Conservation (phyloP, 1,140 invertebrate genomes). For the Drosophila baimaii region DNA sequence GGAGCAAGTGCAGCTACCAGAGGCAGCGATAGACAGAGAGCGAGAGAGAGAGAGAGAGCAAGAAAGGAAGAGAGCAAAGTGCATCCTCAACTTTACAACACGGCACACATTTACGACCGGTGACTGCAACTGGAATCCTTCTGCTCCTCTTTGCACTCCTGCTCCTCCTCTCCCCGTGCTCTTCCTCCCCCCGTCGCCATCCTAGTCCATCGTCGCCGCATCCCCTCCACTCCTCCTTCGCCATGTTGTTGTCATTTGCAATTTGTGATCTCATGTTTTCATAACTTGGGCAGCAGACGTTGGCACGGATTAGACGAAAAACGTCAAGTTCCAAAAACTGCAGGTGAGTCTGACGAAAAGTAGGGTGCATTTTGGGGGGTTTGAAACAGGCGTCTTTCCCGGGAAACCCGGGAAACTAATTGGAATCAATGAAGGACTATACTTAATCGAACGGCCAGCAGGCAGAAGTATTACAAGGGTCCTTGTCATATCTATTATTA, state of each 20-base stretch:
- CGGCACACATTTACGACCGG: slow-evolving; percentile 50
- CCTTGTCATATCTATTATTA: too few relatives aligned
- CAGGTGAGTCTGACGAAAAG: slow-evolving; percentile 28
- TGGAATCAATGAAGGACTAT: too few relatives aligned
- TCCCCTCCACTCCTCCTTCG: neutral
- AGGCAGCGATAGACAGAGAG: neutral
- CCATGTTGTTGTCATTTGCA: slow-evolving; percentile 42
- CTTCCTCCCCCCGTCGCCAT: neutral
- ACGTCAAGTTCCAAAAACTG: slow-evolving; percentile 40
- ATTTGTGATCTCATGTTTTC: slow-evolving; percentile 68
- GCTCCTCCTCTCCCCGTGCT: neutral
- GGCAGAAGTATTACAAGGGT: too few relatives aligned
- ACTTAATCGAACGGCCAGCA: neutral
- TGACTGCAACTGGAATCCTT: slow-evolving; percentile 42
- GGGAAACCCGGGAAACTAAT: neutral
- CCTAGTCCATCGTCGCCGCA: slow-evolving; percentile 7
- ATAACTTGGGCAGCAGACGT: slow-evolving; percentile 48
- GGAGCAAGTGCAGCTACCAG: slow-evolving; percentile 4
- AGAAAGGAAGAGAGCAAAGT: slow-evolving; percentile 27
- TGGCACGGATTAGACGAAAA: slow-evolving; percentile 54
- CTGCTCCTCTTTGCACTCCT: neutral
- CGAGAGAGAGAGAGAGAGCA: slow-evolving; percentile 18
- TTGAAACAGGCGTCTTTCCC: neutral
- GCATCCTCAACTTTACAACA: slow-evolving; percentile 28
- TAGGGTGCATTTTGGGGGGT: neutral